Conservation (phyloP, 2,797 vertebrate species). For the Periophthalmus magnuspinnatus region DNA sequence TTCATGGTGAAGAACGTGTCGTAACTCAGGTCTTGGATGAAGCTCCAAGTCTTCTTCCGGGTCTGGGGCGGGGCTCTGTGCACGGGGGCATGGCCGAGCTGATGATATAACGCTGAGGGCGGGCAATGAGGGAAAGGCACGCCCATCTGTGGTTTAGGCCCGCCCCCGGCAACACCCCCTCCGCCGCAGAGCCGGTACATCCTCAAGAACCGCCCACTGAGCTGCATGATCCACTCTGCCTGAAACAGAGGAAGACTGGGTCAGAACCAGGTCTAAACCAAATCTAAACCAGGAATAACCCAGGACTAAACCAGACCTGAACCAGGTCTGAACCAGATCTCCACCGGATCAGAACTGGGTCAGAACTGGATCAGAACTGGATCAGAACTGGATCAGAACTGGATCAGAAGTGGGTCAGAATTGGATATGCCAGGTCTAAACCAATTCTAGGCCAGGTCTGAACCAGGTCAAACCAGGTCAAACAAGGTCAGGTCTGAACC, state of each 20-base stretch:
- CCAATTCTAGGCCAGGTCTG: background rate
- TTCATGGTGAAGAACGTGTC: constrained; percentile 91
- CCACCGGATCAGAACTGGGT: too few relatives aligned
- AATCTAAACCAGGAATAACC: background rate
- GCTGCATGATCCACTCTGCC: background rate
- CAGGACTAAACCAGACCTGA: too few relatives aligned
- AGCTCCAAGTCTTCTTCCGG: constrained; percentile 87
- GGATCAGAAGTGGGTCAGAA: too few relatives aligned
- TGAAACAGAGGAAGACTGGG: background rate
- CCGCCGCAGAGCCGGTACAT: constrained; percentile 8
- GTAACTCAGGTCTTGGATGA: constrained; percentile 88
- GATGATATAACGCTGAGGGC: constrained; percentile 46
- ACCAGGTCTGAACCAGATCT: too few relatives aligned
- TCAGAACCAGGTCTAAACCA: background rate
- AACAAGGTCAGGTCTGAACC: too few relatives aligned
- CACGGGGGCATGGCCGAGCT: constrained; percentile 65
- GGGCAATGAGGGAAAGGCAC: constrained; percentile 12
- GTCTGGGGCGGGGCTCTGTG: constrained; percentile 20
- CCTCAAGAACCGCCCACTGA: constrained; percentile 6
- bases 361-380: too few relatives aligned
- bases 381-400: too few relatives aligned
- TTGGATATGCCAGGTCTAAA: background rate
- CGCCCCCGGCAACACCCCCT: constrained; percentile 1
- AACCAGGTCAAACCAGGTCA: background rate
- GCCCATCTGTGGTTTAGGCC: background rate